Conservation (phyloP, 2,797 vertebrate genomes). For the Arctocebus calabarensis region DNA sequence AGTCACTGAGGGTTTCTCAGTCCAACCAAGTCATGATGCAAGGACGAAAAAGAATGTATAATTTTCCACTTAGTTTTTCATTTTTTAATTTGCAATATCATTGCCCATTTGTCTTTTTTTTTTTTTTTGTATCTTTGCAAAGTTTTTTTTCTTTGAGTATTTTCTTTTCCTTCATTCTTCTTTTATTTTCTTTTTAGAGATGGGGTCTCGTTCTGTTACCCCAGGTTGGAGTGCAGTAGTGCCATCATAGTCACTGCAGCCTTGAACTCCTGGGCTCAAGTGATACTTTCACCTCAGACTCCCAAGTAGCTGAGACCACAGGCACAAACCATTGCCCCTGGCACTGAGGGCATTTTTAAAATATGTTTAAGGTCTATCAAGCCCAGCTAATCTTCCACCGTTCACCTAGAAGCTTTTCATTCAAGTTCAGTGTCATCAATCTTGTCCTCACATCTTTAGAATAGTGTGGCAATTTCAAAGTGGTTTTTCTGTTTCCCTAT, state of each 20-base stretch:
- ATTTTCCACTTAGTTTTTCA: not conserved
- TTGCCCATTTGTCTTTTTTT: slow-evolving; percentile 1
- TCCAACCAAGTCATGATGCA: not conserved
- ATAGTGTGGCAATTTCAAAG: not conserved
- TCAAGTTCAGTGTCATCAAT: not conserved
- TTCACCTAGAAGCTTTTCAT: not conserved
- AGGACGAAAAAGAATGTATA: not conserved
- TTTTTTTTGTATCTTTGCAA: not conserved
- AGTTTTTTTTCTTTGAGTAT: not conserved
- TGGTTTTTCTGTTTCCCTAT: not conserved
- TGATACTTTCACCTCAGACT: not conserved
- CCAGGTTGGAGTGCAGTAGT: not conserved
- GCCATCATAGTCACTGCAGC: not conserved
- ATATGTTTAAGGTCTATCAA: not conserved
- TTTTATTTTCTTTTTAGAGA: not conserved
- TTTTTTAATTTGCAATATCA: slow-evolving; percentile 3
- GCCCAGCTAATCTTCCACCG: not conserved
- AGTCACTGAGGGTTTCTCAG: not conserved
- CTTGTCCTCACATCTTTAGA: not conserved
- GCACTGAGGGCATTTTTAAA: slow-evolving; percentile 27
- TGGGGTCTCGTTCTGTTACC: not conserved
- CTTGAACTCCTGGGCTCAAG: not conserved
- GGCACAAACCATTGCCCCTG: not conserved
- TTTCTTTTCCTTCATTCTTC: not conserved
- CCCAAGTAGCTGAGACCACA: not conserved